Evolutionary conservation across 2,113 vertebrate species (phyloP), one percentile per base, ranked within the genome.

Genomic region (Passer montanus): DNA sequence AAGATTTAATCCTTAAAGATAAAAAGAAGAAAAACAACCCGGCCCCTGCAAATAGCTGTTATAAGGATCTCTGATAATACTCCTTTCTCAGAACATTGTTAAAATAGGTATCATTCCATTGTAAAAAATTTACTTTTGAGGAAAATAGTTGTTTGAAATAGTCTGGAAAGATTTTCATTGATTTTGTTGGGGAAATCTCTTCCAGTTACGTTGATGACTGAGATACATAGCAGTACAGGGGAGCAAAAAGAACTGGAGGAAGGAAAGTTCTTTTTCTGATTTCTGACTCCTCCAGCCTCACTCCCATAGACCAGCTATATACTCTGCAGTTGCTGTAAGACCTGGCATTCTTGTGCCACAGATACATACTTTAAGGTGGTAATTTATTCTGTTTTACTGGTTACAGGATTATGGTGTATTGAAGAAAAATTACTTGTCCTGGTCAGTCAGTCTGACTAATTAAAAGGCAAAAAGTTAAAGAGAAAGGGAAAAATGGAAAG

Each of bases 221-320:
- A 90, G 41, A 74, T 46, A 66, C 7, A 27, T 10, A 84, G 13
- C 19, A 59, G 31, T 72, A 69, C 5, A 63, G 28, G 21, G 15
- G 8, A 89, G 22, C 12, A 75, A 84, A 87, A 75, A 87, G 31
- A 63, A 35, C 43, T 21, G n/a, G 85, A 47, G 30, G 18, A 74
- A 80, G 5, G 0, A 3, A 67, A 44, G 1, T 1, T n/a, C 88
- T 74, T 79, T 46, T n/a, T 6, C 30, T 2, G 3, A 8, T 47
- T 84, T 53, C 69, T 27, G 14, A 33, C 12, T 78, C 21, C 43
- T 67, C 52, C 24, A 78, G 8, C 3, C 22, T 58, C 20, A 2
- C 6, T 37, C 20, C 17, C 44, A 69, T 31, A 88, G 5, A 73
- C 4, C 17, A 55, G 27, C 17, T 28, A 43, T 41, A 69, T 86